A percentile compares a stretch with the other conserved stretches of the same genome.
Evolutionary conservation across 2,888 invertebrate genomes (phyloP).

Genomic region (Epirrhoe alternata): DNA sequence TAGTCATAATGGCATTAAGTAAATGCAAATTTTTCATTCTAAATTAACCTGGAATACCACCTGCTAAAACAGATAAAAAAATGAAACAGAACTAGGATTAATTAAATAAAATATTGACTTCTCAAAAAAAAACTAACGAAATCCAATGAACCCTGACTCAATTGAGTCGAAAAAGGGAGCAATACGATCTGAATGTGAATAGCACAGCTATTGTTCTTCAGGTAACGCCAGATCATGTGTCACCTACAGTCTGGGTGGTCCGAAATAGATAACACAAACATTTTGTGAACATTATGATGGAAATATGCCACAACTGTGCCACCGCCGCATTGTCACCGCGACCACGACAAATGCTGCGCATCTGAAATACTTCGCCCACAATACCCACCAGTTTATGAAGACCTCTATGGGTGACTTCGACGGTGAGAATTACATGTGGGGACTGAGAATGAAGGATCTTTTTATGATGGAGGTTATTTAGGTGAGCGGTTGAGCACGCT

Average conservation of each 20-base stretch:
- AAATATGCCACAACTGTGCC: constrained; percentile 70
- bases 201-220: constrained; percentile 70
- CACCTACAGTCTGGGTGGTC: constrained; percentile 77
- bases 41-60: not conserved
- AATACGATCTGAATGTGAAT: constrained; percentile 66
- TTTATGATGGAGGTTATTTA: constrained; percentile 51
- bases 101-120: not conserved
- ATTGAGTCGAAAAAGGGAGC: constrained; percentile 48
- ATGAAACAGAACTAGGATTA: not conserved
- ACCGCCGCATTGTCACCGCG: constrained; percentile 66
- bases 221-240: constrained; percentile 77
- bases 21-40: not conserved
- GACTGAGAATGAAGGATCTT: constrained; percentile 44
- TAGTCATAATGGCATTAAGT: not conserved
- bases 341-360: constrained; percentile 73
- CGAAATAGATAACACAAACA: constrained; percentile 75
- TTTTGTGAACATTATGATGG: constrained; percentile 82
- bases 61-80: not conserved
- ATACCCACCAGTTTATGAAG: constrained; percentile 31
- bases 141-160: constrained; percentile 41
- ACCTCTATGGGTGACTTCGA: constrained; percentile 22
- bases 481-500: constrained; percentile 57
- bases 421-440: constrained; percentile 6
- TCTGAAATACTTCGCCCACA: constrained; percentile 26
- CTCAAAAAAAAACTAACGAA: constrained; percentile 9